Base-by-base conservation (phyloP, 2,113 vertebrate species). In the Barbus barbus region DNA sequence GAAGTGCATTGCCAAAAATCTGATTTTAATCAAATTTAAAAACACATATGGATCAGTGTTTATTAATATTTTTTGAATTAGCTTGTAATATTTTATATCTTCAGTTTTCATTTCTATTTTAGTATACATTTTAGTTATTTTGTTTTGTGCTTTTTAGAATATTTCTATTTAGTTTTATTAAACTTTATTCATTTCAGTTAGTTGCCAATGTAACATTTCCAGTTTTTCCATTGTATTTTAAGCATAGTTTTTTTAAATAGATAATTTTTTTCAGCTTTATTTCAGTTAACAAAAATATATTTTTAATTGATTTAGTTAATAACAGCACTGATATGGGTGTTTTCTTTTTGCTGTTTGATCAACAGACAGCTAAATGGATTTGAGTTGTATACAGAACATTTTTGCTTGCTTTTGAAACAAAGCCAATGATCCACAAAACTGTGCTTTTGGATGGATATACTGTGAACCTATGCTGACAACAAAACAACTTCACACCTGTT, bases 401-500 rank as follows among this genome's bases (percentile, higher is more conserved):
- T 33, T 77, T 51, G 31, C 18, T 53, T 16, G 14, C 26, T 53
- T 5, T 53, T 0, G 18, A 18, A 69, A 36, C 2, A 33, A 56
- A 76, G 18, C 31, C 31, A 33, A 3, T 14, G 33, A 61, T 78
- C 13, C 33, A 78, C 20, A 2, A 51, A 76, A 78, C 56, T 7
- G 53, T 78, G 28, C 13, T 41, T 63, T 38, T 58, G 56, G 26
- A 73, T 20, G 11, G n/a, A 77, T 24, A 56, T 53, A 2, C n/a
- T 76, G 48, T 11, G 18, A 71, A 38, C 18, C 38, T 31, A 28
- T 26, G n/a, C 36, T 16, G 28, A 33, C 9, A 18, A n/a, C n/a
- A 56, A 28, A 63, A 72, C 28, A 41, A 60, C 61, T 69, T 12
- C 87, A 88, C 95, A 98, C 97, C 95, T 94, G 92, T 60, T 92